Base-by-base conservation (phyloP, 92 coral and sea anemone species). In the Blastomussa wellsi region DNA sequence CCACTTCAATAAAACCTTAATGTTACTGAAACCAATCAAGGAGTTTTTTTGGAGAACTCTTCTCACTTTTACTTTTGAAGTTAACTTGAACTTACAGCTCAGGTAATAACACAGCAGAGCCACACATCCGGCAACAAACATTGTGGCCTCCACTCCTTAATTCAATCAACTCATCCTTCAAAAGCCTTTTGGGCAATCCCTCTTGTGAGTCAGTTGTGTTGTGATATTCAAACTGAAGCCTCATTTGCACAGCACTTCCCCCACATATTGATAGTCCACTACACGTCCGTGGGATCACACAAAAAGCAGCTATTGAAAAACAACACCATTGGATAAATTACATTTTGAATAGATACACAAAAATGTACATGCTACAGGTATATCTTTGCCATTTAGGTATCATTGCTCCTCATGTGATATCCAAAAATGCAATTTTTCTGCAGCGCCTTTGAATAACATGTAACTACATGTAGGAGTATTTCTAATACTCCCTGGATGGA, bases 221-320 rank as follows among this genome's bases (percentile, higher is more conserved):
- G n/a, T 48, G 80, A 39, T 59, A 36, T 64, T 82, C 31, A 20
- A 89, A 86, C 47, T 79, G 83, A 37, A 92, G 78, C 74, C 95
- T 81, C 90, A 92, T 92, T 55, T 89, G 92, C 29, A 92, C 57
- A 66, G 86, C 95, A n/a, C 52, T 84, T 10, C 89, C 92, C 41
- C 78, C 66, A 38, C 81, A 78, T 20, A 80, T 35, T 65, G 85
- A 76, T 5, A 92, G 73, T 13, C 95, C 89, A 85, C 88, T 89
- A 22, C 90, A 86, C 32, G 86, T 76, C 62, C 76, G 68, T 49
- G 92, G 95, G 20, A 78, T 84, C 31, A 89, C 31, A 22, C 55
- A 82, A 51, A 92, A 53, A 77, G 77, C 82, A 85, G 24, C 82
- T 78, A 24, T 29, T 33, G n/a, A 70, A 17, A 47, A 0, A 7